phyloP scores from a whole-genome alignment of 2,113 vertebrate species.

The Xiphias gladius region DNA sequence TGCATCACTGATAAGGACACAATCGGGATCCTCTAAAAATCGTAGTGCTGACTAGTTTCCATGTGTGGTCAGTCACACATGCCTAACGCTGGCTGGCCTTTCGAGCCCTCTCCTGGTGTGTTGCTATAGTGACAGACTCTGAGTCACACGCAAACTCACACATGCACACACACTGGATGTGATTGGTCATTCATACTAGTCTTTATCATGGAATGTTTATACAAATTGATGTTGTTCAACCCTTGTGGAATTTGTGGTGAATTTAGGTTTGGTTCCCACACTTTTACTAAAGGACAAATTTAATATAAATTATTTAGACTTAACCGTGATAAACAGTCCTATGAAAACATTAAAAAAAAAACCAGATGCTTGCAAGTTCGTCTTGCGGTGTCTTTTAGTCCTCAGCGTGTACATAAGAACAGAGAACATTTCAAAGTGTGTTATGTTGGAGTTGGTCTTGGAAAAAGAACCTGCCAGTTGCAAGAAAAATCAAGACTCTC shows the following conservation, averaged over 20 bases:
- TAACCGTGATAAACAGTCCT: slow-evolving; percentile 30
- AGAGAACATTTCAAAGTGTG: slow-evolving; percentile 29
- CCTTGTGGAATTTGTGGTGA: slow-evolving; percentile 30
- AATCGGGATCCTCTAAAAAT: slow-evolving; percentile 63
- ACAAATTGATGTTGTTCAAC: slow-evolving; percentile 55
- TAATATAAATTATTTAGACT: slow-evolving; percentile 28
- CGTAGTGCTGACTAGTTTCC: slow-evolving; percentile 73
- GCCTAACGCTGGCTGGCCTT: slow-evolving; percentile 73
- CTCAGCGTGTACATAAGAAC: slow-evolving; percentile 5
- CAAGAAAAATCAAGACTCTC: slow-evolving; percentile 37
- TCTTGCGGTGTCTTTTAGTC: slow-evolving; percentile 17
- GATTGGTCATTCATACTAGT: slow-evolving; percentile 33
- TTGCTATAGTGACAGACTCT: slow-evolving; percentile 81
- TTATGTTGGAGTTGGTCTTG: background rate
- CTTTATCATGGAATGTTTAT: slow-evolving; percentile 55
- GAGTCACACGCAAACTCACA: slow-evolving; percentile 58
- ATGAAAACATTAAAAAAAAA: slow-evolving; percentile 17
- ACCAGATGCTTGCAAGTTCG: slow-evolving; percentile 17
- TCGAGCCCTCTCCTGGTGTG: slow-evolving; percentile 61
- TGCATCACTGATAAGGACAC: slow-evolving; percentile 54
- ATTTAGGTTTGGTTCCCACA: slow-evolving; percentile 53
- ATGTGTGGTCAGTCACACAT: slow-evolving; percentile 73
- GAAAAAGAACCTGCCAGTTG: slow-evolving; percentile 25
- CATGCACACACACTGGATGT: slow-evolving; percentile 7
- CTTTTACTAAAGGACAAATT: slow-evolving; percentile 5